phyloP scores from a whole-genome alignment of 2,888 invertebrate genomes.

The Drosophila anomelani region DNA sequence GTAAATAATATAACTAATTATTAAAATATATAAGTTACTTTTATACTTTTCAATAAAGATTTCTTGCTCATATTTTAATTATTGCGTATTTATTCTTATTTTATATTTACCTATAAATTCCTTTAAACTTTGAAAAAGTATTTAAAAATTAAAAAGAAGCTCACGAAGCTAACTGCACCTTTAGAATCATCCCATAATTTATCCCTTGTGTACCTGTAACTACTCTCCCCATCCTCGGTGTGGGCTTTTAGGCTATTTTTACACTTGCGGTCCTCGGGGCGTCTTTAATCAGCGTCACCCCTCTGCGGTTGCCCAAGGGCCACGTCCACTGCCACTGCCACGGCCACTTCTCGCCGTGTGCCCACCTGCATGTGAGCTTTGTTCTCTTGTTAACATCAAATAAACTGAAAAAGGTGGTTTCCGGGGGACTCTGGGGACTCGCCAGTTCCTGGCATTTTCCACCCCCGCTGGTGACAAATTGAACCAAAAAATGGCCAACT shows the following conservation, averaged over 20 bases:
- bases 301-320: slow-evolving; percentile 26
- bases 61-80: no score
- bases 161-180: neutral
- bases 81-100: neutral
- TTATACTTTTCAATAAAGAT: neutral
- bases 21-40: no score
- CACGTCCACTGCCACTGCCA: neutral
- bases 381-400: slow-evolving; percentile 38
- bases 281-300: slow-evolving; percentile 50
- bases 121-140: fast-evolving
- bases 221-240: slow-evolving; percentile 4
- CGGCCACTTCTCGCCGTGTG: slow-evolving; percentile 9
- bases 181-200: neutral
- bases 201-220: slow-evolving; percentile 10
- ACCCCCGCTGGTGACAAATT: slow-evolving; percentile 23
- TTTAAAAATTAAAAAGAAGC: neutral
- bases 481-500: slow-evolving; percentile 15
- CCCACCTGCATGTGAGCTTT: slow-evolving; percentile 44
- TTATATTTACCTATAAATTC: neutral
- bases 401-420: slow-evolving; percentile 30
- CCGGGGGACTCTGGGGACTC: neutral
- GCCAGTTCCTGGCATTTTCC: slow-evolving; percentile 2
- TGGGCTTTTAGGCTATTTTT: slow-evolving; percentile 40
- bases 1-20: no score
- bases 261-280: slow-evolving; percentile 52